These are phyloP conservation scores for Eulemur albifrons DNA, from an alignment of 2,797 vertebrate genomes.

Conservation along the genomic window DNA sequence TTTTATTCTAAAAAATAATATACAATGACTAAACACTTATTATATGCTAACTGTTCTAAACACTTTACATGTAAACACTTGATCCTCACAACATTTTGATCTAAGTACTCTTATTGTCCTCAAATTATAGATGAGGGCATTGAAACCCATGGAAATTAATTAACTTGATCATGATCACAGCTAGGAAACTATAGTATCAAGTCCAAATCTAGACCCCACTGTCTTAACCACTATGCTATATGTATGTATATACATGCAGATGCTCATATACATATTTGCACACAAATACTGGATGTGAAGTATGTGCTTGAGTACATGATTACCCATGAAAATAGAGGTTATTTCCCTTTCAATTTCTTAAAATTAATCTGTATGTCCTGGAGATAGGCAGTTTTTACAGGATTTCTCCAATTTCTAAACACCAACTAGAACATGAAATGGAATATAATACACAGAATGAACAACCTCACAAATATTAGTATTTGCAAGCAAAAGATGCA, in stretches of 20 bases:
- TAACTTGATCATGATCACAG: background rate
- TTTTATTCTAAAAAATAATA: conserved; percentile 24
- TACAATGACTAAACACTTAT: background rate
- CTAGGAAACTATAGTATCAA: background rate
- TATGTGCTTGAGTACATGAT: background rate
- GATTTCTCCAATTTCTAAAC: conserved; percentile 63
- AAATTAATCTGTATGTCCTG: conserved; percentile 53
- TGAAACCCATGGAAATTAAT: background rate
- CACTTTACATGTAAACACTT: background rate
- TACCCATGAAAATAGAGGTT: background rate
- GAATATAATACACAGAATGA: conserved; percentile 67
- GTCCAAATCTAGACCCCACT: background rate
- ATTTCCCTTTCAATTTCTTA: conserved; percentile 37
- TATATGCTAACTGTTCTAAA: background rate
- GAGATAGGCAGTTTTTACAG: conserved; percentile 53
- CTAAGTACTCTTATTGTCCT: background rate
- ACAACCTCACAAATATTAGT: conserved; percentile 72
- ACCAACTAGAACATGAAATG: conserved; percentile 59
- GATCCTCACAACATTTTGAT: conserved; percentile 1
- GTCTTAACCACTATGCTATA: background rate
- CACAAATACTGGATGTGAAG: background rate
- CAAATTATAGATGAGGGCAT: background rate
- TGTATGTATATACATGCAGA: background rate
- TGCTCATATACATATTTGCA: background rate
- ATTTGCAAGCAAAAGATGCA: conserved; percentile 73